Evolutionary conservation across 2,797 vertebrate genomes (phyloP), one percentile per base, ranked within the genome.

Genomic region (Anolis apletophallus): DNA sequence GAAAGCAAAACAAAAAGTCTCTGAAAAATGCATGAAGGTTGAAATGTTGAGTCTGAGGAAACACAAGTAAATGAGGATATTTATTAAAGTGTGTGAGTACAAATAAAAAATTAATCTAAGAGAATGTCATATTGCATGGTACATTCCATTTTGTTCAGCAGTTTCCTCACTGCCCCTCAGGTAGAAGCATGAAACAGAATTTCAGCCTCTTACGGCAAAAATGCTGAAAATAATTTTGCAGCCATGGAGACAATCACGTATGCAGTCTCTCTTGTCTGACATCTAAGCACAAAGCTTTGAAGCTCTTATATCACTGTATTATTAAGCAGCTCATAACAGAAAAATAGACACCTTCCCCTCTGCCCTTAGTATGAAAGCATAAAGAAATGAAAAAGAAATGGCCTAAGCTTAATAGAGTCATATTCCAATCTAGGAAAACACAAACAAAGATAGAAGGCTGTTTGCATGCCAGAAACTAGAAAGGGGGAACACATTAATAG

Each of bases 281-380:
- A 79, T 85, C 75, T 71, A 69, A 85, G 32, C 19, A 55, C 19
- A 54, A 80, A 71, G n/a, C 79, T 86, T 80, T 80, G 68, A 29
- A 80, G 84, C 32, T 36, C 78, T 80, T 86, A 34, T 73, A 74
- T 80, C 64, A 34, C 71, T 86, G n/a, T 74, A 74, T 86, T 86
- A 81, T 80, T 80, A 73, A 73, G 8, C 21, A 61, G 19, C 52
- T 72, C n/a, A 64, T 26, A 61, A 46, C 40, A 73, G 68, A 85
- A 52, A 80, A 73, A 85, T 6, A 5, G n/a, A 73, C 32, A 34
- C 13, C 5, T 32, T n/a, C 21, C 6, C 76, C 55, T 40, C 21
- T 34, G 34, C 16, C 17, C 34, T 34, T 57, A 75, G 17, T 76
- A 72, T 14, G n/a, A 69, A 19, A 80, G 67, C 55, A 73, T 73